Base-by-base conservation (phyloP, 23 tunicate species). In the Trididemnum clinides region DNA sequence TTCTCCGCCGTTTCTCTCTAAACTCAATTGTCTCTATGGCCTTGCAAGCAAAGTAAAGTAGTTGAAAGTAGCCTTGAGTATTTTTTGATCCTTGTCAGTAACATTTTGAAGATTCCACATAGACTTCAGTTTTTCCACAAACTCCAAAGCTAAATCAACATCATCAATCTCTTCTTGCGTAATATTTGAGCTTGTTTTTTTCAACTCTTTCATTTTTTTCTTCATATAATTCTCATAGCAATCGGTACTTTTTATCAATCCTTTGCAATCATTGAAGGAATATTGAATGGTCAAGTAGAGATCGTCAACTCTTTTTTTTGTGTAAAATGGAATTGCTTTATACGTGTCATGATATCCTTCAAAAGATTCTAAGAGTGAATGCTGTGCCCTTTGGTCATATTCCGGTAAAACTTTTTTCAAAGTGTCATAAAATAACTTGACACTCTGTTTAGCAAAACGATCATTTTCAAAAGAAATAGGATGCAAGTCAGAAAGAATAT, bases 221-320 rank as follows among this genome's bases (percentile, higher is more conserved):
- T 65, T 32, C 75, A 64, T 63, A 59, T 64, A 82, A 35, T 35
- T 64, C 28, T 82, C 70, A 64, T 58, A 64, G 22, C 7, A 21
- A 37, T 65, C 28, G 1, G 23, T 35, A 1, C 80, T 70, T 5
- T n/a, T 20, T 2, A 65, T 39, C 34, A 69, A 12, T 2, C 87
- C 80, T 19, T n/a, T n/a, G 12, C 70, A 12, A 4, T 83, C 66
- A 12, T 83, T 33, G 4, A 83, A 33, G 34, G 78, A 36, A 31
- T 44, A 70, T 3, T 70, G 50, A 31, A 26, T 1, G 2, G 22
- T 33, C 25, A 49, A n/a, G 7, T 6, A 1, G 49, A 39, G 36
- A 23, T 50, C 66, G 28, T 83, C 87, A 50, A 15, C 34, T 0
- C 87, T 64, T 27, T 31, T n/a, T 28, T 83, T 83, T 57, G 49